Evolutionary conservation across 2,797 vertebrate genomes (phyloP).

Genomic region (Acrossocheilus wenchowensis): DNA sequence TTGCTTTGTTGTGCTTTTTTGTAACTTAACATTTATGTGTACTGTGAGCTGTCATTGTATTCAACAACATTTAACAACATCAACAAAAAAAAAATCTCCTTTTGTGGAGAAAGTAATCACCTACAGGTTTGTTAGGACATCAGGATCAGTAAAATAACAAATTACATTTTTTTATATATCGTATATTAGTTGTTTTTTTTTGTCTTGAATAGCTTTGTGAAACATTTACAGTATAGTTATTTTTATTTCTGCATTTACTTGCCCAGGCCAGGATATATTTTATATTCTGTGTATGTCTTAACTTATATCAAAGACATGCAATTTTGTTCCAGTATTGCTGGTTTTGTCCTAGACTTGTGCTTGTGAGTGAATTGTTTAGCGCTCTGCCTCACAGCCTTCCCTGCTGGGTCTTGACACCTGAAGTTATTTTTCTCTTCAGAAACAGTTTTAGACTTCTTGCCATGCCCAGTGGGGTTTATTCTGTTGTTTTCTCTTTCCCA

Average conservation of each 20-base stretch:
- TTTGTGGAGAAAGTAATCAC: too few relatives aligned
- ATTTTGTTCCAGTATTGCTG: neutral
- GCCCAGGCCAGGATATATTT: neutral
- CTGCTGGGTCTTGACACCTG: conserved; percentile 20
- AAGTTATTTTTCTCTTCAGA: conserved; percentile 23
- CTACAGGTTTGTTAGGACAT: too few relatives aligned
- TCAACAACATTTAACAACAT: too few relatives aligned
- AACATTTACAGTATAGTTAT: neutral
- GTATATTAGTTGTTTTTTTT: neutral
- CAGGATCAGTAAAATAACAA: neutral
- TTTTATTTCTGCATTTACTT: neutral
- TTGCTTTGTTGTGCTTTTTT: too few relatives aligned
- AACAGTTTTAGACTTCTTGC: conserved; percentile 17
- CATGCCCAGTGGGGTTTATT: conserved; percentile 6
- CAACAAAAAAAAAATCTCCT: too few relatives aligned
- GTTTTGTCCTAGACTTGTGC: conserved; percentile 19
- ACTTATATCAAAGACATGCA: neutral
- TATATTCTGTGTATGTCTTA: neutral
- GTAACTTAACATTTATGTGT: too few relatives aligned
- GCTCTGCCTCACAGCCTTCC: conserved; percentile 6
- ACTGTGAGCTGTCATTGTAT: too few relatives aligned
- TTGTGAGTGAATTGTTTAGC: conserved; percentile 29
- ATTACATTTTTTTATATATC: neutral
- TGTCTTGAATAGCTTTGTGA: neutral
- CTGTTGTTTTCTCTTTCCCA: neutral